Conservation (phyloP, 2,113 vertebrate species). For the Nanorana parkeri region DNA sequence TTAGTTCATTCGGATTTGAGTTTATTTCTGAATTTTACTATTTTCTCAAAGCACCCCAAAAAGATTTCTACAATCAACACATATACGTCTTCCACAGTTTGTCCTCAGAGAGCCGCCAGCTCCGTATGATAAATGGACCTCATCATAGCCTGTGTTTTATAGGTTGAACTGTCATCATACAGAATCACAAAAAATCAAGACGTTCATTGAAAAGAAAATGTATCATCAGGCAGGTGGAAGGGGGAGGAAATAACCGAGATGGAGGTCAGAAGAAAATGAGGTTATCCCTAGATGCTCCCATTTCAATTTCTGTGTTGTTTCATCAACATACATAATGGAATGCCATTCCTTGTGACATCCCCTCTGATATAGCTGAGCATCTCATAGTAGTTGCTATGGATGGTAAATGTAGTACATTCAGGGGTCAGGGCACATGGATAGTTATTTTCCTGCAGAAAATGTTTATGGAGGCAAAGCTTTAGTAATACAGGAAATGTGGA, state of each 20-base stretch:
- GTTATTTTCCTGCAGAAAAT: background rate
- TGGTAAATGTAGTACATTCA: slow-evolving; percentile 2
- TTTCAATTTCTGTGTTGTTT: slow-evolving; percentile 5
- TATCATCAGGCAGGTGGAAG: background rate
- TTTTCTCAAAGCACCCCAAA: no score
- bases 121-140: slow-evolving; percentile 26
- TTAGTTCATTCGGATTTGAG: no score
- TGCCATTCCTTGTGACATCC: background rate
- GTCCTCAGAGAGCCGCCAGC: background rate
- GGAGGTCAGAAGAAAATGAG: background rate
- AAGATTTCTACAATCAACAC: no score
- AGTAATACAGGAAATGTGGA: no score
- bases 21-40: no score
- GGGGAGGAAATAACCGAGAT: background rate
- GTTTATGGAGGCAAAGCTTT: background rate
- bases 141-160: slow-evolving; percentile 3
- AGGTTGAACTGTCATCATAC: slow-evolving; percentile 8
- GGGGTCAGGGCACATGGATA: background rate
- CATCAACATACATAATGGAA: slow-evolving; percentile 1
- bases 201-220: slow-evolving; percentile 14
- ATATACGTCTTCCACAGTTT: no score
- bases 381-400: background rate
- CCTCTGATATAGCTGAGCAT: slow-evolving; percentile 10
- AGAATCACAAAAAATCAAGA: background rate
- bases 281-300: background rate